Conservation (phyloP, 2,888 invertebrate genomes). For the Cheilosia urbana region DNA sequence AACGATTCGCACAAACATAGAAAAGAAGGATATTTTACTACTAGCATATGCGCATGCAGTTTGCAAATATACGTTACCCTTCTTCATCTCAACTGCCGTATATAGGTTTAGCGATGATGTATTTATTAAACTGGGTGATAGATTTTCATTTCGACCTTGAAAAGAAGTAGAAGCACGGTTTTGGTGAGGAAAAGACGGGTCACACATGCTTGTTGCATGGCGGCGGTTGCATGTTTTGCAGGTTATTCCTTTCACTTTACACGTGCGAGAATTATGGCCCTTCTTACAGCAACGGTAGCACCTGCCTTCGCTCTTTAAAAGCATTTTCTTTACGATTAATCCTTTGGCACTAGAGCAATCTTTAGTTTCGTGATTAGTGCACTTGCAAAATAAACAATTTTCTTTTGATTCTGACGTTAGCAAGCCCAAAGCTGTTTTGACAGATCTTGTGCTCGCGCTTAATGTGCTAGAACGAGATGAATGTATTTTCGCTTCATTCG, state of each 20-base stretch:
- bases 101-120: background rate
- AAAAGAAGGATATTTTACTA: conserved; percentile 15
- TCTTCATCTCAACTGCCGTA: background rate
- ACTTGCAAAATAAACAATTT: conserved; percentile 7
- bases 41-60: conserved; percentile 40
- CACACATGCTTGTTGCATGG: conserved; percentile 10
- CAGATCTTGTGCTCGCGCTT: conserved; percentile 1
- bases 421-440: conserved; percentile 50
- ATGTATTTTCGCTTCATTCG: conserved; percentile 11
- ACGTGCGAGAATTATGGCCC: conserved; percentile 12
- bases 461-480: conserved; percentile 14
- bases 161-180: too few species aligned
- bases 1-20: conserved; percentile 26
- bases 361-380: background rate
- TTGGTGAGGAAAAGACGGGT: background rate
- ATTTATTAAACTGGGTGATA: background rate
- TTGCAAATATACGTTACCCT: conserved; percentile 41
- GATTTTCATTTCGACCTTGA: background rate
- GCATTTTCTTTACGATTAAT: conserved; percentile 9
- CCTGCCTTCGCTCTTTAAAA: conserved; percentile 2
- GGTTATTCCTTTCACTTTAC: conserved; percentile 1
- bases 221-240: conserved; percentile 13
- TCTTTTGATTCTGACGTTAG: background rate
- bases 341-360: conserved; percentile 16
- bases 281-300: conserved; percentile 10